These are phyloP conservation scores for Sinocyclocheilus anophthalmus DNA, from an alignment of 2,113 vertebrate genomes.

Conservation along the genomic window DNA sequence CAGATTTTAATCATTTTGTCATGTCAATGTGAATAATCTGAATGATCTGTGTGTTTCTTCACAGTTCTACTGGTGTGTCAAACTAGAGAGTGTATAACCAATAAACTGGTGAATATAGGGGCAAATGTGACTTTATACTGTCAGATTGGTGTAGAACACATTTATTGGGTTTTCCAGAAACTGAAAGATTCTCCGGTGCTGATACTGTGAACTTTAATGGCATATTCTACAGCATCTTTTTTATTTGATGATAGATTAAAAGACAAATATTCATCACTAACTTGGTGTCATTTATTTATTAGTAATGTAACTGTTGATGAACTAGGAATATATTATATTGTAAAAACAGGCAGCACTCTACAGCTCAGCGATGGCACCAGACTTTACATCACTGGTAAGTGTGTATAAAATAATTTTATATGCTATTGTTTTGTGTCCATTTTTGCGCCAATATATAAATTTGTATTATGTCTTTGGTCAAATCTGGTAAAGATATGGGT, in stretches of 20 bases:
- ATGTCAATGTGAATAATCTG: neutral
- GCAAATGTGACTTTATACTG: conserved; percentile 43
- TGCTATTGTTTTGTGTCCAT: too few relatives aligned
- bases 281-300: conserved; percentile 23
- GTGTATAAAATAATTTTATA: too few relatives aligned
- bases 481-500: neutral
- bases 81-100: conserved; percentile 15
- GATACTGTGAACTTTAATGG: neutral
- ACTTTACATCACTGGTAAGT: too few relatives aligned
- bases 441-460: too few relatives aligned
- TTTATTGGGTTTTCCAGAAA: conserved; percentile 38
- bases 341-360: neutral
- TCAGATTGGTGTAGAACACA: neutral
- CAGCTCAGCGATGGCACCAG: neutral
- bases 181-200: neutral
- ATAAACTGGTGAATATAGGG: conserved; percentile 35
- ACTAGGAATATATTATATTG: neutral
- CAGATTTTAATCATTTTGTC: neutral
- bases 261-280: neutral
- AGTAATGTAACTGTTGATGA: neutral
- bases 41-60: neutral
- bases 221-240: accelerated
- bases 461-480: neutral
- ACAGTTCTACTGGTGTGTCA: conserved; percentile 29
- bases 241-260: neutral